Conservation (phyloP, 2,797 vertebrate genomes). For the Halcyon smyrnensis region DNA sequence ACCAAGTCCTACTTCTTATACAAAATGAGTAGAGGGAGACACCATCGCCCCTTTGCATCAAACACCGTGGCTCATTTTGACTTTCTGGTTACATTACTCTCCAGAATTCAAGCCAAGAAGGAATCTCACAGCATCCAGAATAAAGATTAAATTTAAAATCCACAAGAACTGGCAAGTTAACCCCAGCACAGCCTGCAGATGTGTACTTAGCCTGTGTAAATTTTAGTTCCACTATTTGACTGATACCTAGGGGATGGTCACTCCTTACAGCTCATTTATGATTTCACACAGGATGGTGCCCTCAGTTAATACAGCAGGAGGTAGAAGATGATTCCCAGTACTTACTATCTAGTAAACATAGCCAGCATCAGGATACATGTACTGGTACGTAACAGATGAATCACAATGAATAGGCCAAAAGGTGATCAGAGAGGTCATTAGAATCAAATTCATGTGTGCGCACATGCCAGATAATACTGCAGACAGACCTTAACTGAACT, state of each 20-base stretch:
- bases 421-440: not conserved
- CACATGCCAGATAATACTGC: not conserved
- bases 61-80: not conserved
- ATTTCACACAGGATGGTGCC: constrained; percentile 68
- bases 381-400: not conserved
- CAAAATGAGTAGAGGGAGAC: not conserved
- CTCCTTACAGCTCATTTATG: not conserved
- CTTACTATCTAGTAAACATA: constrained; percentile 24
- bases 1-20: not conserved
- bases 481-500: not conserved
- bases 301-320: constrained; percentile 20
- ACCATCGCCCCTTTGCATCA: not conserved
- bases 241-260: not conserved
- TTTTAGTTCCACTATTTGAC: not conserved
- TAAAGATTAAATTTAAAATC: not conserved
- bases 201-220: not conserved
- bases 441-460: not conserved
- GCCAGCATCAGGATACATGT: not conserved
- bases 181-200: not conserved
- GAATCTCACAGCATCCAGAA: not conserved
- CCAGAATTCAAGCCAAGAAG: not conserved
- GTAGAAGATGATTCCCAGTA: constrained; percentile 35
- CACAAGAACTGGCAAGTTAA: not conserved
- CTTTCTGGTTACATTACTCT: not conserved
- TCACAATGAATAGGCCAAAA: not conserved